These are phyloP conservation scores for Nymphalis polychloros DNA, from an alignment of 2,888 invertebrate species.

Conservation along the genomic window DNA sequence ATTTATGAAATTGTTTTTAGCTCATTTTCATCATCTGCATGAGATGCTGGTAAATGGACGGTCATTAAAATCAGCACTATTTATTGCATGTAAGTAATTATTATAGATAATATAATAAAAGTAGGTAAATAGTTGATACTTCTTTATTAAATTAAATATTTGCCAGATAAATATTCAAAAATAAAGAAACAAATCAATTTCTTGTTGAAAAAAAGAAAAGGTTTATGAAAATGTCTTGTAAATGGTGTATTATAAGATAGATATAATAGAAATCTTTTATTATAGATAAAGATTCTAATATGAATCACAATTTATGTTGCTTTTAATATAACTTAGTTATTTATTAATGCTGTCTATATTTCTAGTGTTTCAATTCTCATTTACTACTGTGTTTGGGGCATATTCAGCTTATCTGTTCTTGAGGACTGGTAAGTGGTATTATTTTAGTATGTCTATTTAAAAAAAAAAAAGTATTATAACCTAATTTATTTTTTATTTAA, in stretches of 20 bases:
- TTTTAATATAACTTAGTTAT: too few relatives aligned
- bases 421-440: slow-evolving; percentile 86
- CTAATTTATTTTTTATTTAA: neutral
- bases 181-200: too few relatives aligned
- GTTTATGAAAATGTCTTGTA: too few relatives aligned
- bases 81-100: slow-evolving; percentile 80
- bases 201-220: too few relatives aligned
- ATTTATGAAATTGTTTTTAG: slow-evolving; percentile 70
- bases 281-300: too few relatives aligned
- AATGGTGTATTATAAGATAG: too few relatives aligned
- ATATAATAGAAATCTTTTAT: too few relatives aligned
- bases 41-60: slow-evolving; percentile 89
- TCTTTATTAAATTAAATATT: too few relatives aligned
- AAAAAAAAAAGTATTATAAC: neutral
- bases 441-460: neutral
- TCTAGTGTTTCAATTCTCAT: slow-evolving; percentile 92
- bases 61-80: slow-evolving; percentile 83
- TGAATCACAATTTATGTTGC: too few relatives aligned
- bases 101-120: too few relatives aligned
- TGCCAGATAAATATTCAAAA: too few relatives aligned
- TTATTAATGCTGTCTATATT: neutral
- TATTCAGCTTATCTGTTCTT: slow-evolving; percentile 96
- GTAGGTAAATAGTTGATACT: too few relatives aligned
- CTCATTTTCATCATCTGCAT: slow-evolving; percentile 95
- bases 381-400: slow-evolving; percentile 95